Conservation (phyloP, 2,888 invertebrate species). For the Anticlea derivata region DNA sequence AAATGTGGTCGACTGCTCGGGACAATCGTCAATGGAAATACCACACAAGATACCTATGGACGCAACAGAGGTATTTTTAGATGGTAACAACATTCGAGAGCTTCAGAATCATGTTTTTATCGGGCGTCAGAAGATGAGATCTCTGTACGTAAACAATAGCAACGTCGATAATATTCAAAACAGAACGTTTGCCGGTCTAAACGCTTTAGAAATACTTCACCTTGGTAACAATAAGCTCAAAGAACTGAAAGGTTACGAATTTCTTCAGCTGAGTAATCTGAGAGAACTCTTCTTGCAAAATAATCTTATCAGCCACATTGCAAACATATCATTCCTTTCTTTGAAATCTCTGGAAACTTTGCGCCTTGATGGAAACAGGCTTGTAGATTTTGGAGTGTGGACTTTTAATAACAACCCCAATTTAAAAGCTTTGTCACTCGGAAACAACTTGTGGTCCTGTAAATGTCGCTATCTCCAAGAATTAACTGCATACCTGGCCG, state of each 20-base stretch:
- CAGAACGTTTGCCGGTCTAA: slow-evolving; percentile 94
- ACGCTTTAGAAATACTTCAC: slow-evolving; percentile 90
- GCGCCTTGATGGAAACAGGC: slow-evolving; percentile 92
- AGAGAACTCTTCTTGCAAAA: slow-evolving; percentile 94
- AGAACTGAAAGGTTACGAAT: slow-evolving; percentile 92
- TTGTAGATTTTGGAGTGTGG: slow-evolving; percentile 92
- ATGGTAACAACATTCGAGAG: slow-evolving; percentile 93
- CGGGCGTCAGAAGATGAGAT: slow-evolving; percentile 94
- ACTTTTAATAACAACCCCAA: slow-evolving; percentile 87
- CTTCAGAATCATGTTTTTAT: slow-evolving; percentile 95
- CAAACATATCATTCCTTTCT: slow-evolving; percentile 91
- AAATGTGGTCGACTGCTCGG: slow-evolving; percentile 95
- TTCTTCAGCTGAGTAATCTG: slow-evolving; percentile 90
- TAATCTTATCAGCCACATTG: slow-evolving; percentile 91
- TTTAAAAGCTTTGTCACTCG: slow-evolving; percentile 89
- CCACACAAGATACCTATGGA: slow-evolving; percentile 96
- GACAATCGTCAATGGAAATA: slow-evolving; percentile 89
- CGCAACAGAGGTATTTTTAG: slow-evolving; percentile 95
- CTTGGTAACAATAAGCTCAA: slow-evolving; percentile 93
- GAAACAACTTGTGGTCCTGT: slow-evolving; percentile 95
- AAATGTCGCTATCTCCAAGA: slow-evolving; percentile 95
- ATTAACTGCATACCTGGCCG: slow-evolving; percentile 91
- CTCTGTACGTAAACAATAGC: slow-evolving; percentile 93
- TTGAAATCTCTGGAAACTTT: slow-evolving; percentile 91
- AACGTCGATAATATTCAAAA: slow-evolving; percentile 93